Conservation (phyloP, 2,888 invertebrate genomes). For the Sphaerophoria taeniata region DNA sequence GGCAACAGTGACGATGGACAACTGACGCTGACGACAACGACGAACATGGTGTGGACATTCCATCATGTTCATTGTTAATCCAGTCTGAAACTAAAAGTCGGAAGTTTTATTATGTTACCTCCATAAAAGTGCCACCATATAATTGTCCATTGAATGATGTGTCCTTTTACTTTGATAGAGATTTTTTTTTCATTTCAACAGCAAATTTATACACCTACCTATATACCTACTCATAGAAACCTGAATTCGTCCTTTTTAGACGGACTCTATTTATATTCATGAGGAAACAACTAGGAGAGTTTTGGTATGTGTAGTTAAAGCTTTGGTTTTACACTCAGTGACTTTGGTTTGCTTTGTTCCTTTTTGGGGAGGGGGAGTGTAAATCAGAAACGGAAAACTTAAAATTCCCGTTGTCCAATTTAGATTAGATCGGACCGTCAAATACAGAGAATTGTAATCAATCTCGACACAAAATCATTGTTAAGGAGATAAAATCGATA, state of each 20-base stretch:
- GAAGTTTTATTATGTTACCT: slow-evolving; percentile 70
- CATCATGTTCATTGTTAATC: slow-evolving; percentile 51
- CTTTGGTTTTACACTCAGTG: slow-evolving; percentile 24
- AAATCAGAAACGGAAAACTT: slow-evolving; percentile 21
- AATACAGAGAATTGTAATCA: slow-evolving; percentile 59
- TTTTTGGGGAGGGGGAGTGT: not conserved
- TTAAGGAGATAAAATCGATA: slow-evolving; percentile 48
- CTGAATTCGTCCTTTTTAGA: slow-evolving; percentile 19
- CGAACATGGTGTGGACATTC: slow-evolving; percentile 1
- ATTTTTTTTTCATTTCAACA: not conserved
- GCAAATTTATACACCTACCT: too few relatives aligned
- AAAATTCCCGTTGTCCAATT: slow-evolving; percentile 27
- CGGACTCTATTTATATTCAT: slow-evolving; percentile 68
- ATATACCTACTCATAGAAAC: too few relatives aligned
- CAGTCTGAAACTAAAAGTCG: slow-evolving; percentile 68
- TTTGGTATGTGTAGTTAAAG: slow-evolving; percentile 27
- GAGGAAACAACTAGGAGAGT: slow-evolving; percentile 39
- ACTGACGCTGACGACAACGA: not conserved
- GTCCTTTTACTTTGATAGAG: slow-evolving; percentile 53
- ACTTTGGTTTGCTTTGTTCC: not conserved
- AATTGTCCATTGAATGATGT: slow-evolving; percentile 70
- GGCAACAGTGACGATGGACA: not conserved
- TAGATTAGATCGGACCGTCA: not conserved
- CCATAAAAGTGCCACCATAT: slow-evolving; percentile 70
- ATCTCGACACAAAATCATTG: slow-evolving; percentile 63